Conservation (phyloP, 2,888 invertebrate species). For the Drosophila formosana region DNA sequence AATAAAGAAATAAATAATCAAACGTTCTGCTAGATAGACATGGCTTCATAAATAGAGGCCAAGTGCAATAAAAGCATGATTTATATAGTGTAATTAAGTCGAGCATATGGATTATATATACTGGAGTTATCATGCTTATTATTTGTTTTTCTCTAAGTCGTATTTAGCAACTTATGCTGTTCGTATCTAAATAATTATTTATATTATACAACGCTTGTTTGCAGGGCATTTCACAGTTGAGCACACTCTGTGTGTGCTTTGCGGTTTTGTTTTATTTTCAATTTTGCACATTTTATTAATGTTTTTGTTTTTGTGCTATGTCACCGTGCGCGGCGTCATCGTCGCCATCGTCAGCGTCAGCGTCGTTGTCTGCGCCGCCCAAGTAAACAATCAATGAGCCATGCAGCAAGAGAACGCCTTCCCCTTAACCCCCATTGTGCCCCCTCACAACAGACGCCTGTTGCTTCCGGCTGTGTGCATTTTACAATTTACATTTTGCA, state of each 20-base stretch:
- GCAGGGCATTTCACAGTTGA: constrained; percentile 2
- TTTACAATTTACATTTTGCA: not conserved
- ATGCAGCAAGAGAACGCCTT: constrained; percentile 30
- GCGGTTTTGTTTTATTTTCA: constrained; percentile 10
- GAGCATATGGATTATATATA: not conserved
- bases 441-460: constrained; percentile 42
- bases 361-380: constrained; percentile 49
- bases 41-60: not conserved
- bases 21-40: not conserved
- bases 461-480: constrained; percentile 52
- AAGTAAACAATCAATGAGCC: constrained; percentile 69
- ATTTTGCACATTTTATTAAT: constrained; percentile 33
- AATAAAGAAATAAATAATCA: too few relatives aligned
- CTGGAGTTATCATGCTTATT: not conserved
- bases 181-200: not conserved
- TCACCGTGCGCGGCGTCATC: constrained; percentile 44
- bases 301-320: constrained; percentile 34
- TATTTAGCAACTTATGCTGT: not conserved
- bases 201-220: not conserved
- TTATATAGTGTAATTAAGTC: not conserved
- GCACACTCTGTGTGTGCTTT: not conserved
- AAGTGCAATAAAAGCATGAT: not conserved
- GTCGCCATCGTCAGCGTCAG: constrained; percentile 56
- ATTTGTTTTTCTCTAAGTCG: not conserved
- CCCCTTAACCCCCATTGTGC: not conserved